These are phyloP conservation scores for Fabriciana adippe DNA, from an alignment of 2,888 invertebrate species.

Conservation along the genomic window DNA sequence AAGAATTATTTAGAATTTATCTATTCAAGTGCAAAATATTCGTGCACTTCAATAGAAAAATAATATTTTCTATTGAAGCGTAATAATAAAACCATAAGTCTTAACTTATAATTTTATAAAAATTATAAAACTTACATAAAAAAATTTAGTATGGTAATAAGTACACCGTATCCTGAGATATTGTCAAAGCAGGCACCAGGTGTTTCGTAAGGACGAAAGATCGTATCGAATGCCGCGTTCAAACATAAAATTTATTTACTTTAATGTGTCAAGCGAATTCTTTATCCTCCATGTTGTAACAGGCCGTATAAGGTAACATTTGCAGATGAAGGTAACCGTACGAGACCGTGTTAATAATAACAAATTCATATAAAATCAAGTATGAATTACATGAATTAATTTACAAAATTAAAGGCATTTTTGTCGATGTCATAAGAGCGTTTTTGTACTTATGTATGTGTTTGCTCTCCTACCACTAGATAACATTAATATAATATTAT, in stretches of 20 bases:
- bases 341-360: conserved; percentile 10
- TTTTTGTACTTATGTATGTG: neutral
- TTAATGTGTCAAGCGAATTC: conserved; percentile 30
- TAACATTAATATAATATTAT: too few relatives aligned
- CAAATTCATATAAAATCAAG: conserved; percentile 12
- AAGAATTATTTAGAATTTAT: too few relatives aligned
- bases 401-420: neutral
- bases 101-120: too few relatives aligned
- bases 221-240: conserved; percentile 26
- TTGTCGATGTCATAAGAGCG: neutral
- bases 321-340: conserved; percentile 24
- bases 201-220: conserved; percentile 30
- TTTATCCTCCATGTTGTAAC: conserved; percentile 27
- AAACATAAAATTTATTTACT: conserved; percentile 27
- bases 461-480: too few relatives aligned
- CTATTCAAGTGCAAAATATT: too few relatives aligned
- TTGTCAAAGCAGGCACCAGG: conserved; percentile 4
- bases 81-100: too few relatives aligned
- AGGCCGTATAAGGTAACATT: conserved; percentile 32
- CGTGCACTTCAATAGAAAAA: too few relatives aligned
- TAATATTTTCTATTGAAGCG: too few relatives aligned
- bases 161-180: too few relatives aligned
- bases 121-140: too few relatives aligned
- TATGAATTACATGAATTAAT: neutral
- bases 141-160: too few relatives aligned